Evolutionary conservation across 2,888 invertebrate genomes (phyloP).

Genomic region (Carterocephalus palaemon): DNA sequence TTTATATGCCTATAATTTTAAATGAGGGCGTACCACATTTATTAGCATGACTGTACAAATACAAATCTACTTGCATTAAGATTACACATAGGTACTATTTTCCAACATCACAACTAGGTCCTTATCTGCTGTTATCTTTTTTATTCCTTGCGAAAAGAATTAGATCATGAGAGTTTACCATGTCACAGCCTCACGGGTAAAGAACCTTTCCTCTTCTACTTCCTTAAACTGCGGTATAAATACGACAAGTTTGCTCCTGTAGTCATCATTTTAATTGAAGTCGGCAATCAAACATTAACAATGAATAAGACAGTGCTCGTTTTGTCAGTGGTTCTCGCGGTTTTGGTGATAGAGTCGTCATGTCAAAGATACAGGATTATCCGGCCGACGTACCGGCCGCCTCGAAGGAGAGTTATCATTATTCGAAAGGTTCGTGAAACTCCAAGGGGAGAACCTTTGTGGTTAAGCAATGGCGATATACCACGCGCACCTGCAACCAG

Average conservation of each 20-base stretch:
- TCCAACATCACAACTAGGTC: too few relatives aligned
- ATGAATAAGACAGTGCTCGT: conserved; percentile 32
- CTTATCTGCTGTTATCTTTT: too few relatives aligned
- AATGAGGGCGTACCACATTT: too few relatives aligned
- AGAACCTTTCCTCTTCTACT: conserved; percentile 27
- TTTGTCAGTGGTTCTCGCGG: conserved; percentile 30
- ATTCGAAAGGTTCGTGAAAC: conserved; percentile 37
- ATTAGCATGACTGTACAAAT: too few relatives aligned
- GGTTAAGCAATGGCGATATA: conserved; percentile 35
- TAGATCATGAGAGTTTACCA: too few relatives aligned
- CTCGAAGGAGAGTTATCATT: conserved; percentile 30
- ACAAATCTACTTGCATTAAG: too few relatives aligned
- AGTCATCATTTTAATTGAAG: conserved; percentile 4
- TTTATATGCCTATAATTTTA: too few relatives aligned
- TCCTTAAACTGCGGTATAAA: conserved; percentile 30
- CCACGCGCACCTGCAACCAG: conserved; percentile 36
- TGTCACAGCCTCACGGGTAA: conserved; percentile 23
- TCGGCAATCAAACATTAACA: not conserved
- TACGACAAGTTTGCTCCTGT: conserved; percentile 1
- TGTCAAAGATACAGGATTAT: conserved; percentile 33
- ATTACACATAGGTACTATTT: too few relatives aligned
- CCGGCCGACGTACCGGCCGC: conserved; percentile 38
- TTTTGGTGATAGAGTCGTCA: conserved; percentile 34
- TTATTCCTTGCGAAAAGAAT: too few relatives aligned
- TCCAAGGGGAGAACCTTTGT: conserved; percentile 33